Evolutionary conservation across 2,797 vertebrate species (phyloP), one percentile per base, ranked within the genome.

Genomic region (Nannoperca obscura): DNA sequence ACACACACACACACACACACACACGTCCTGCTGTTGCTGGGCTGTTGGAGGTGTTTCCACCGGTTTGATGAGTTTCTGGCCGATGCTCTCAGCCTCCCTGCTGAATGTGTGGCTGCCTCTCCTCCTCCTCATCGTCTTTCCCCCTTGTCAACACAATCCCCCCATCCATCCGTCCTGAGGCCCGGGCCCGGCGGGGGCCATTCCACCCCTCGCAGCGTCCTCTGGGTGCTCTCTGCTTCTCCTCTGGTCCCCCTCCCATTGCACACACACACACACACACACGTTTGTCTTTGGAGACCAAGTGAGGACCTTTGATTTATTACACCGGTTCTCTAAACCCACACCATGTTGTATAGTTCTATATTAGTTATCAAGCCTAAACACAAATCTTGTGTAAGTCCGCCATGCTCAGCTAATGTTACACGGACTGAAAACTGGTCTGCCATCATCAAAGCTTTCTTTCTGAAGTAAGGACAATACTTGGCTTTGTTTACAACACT

Each of bases 101-200:
- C 94, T 92, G 94, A 84, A 95, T 60, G 88, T 89, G 91, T 92
- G 90, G 85, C 91, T 90, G 87, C 87, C 66, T 87, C 85, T 87
- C 78, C 86, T 89, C 80, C 82, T 84, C 82, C 70, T 87, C 86
- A 82, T 87, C 74, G 19, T 90, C 88, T 90, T 93, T 91, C 88
- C 92, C 90, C 92, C 91, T 90, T 95, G 94, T 95, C 95, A 95
- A 93, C 90, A 91, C 90, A 89, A 92, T 93, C 88, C 87, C 82
- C 86, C 78, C 80, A 89, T 88, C 91, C 89, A 93, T 93, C 89
- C 87, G 83, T 93, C 85, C 87, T 75, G 75, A 89, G 83, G 81
- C 81, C 66, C n/a, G 5, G 65, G 77, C 86, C 90, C 91, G 19
- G 87, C 65, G 62, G 93, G 91, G 88, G 88, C 77, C 78, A 55